Evolutionary conservation across 2,797 vertebrate species (phyloP), one percentile per base, ranked within the genome.

Genomic region (Muscicapa comitata): DNA sequence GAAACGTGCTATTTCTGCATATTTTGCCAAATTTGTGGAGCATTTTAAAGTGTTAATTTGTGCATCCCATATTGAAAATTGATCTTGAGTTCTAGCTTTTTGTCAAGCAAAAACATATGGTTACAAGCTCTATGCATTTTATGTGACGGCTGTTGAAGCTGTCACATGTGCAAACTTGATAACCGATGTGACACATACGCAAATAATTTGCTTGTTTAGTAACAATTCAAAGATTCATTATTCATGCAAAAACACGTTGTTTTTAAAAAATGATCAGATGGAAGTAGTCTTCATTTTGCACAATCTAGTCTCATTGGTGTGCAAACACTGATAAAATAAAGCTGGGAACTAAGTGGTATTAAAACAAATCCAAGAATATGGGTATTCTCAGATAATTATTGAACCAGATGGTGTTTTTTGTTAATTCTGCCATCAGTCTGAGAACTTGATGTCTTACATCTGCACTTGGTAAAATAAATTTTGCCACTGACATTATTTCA

Each of bases 371-470:
- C 97, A 98, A 98, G 98, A 98, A 98, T 98, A 97, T 97, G 98
- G 95, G 97, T 98, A 98, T 98, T 98, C 98, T 98, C 97, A 97
- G 97, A 98, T 98, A 98, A 98, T 98, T 98, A 98, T 98, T 98
- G 97, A 98, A 98, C 98, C 98, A 99, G 98, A 99, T 99, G 98
- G 98, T 99, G 98, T 98, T 98, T 98, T 98, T 98, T 98, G 98
- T 98, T 98, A 98, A 98, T 98, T 98, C 98, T 98, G 97, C 98
- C 98, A 98, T 98, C 98, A 98, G 97, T 98, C 97, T 98, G 97
- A 98, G 97, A 98, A 98, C 97, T 98, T 98, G 98, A 98, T 98
- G 98, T 97, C 98, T 98, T 98, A 98, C 98, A 98, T 98, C 98
- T 98, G 98, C 95, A 98, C 97, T 98, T 97, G 94, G 98, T 97